These are phyloP conservation scores for Oenanthe melanoleuca DNA, from an alignment of 2,113 vertebrate species.

Conservation along the genomic window DNA sequence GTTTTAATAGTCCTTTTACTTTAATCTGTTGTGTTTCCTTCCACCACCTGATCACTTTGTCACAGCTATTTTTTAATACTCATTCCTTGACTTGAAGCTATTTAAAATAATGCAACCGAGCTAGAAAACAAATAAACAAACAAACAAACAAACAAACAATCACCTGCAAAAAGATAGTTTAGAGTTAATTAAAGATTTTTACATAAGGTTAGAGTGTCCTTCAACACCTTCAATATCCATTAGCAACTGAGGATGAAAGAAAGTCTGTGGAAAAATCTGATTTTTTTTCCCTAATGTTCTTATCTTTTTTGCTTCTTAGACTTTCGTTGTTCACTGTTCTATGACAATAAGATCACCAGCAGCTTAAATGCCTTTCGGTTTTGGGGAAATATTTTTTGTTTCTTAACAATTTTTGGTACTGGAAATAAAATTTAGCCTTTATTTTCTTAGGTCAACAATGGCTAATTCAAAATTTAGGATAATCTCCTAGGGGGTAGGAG, in stretches of 20 bases:
- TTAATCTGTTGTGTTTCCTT: background rate
- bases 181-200: background rate
- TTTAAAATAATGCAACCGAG: background rate
- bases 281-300: background rate
- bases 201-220: background rate
- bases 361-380: background rate
- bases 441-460: background rate
- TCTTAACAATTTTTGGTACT: background rate
- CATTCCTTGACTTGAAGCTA: background rate
- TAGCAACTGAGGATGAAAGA: background rate
- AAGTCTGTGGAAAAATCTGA: background rate
- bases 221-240: background rate
- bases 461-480: background rate
- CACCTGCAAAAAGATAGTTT: background rate
- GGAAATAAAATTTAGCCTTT: background rate
- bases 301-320: background rate
- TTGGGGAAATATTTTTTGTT: background rate
- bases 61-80: background rate
- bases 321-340: background rate
- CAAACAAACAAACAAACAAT: too few species aligned
- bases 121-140: background rate
- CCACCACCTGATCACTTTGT: background rate
- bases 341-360: background rate
- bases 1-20: background rate
- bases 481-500: background rate